A percentile compares a stretch with the other conserved stretches of the same genome.
Conservation (phyloP, 1,140 invertebrate genomes). For the Drosophila busckii region DNA sequence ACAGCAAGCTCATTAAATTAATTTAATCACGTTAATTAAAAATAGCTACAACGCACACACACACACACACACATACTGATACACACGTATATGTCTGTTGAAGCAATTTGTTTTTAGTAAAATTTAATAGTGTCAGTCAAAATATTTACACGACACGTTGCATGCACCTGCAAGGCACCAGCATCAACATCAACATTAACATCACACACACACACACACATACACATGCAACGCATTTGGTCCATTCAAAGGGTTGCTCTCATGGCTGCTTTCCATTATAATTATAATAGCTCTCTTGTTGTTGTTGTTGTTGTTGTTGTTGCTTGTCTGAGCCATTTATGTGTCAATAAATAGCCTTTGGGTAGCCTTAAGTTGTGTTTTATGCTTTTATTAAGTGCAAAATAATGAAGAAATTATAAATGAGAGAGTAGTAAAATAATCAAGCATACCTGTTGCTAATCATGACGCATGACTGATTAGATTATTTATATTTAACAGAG, state of each 20-base stretch:
- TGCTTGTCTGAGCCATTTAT: conserved; percentile 33
- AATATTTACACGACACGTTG: conserved; percentile 61
- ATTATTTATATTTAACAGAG: too few species aligned
- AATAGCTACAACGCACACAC: conserved; percentile 26
- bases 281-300: too few species aligned
- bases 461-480: too few species aligned
- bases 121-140: conserved; percentile 54
- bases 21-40: conserved; percentile 72
- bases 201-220: conserved; percentile 1
- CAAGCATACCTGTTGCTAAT: too few species aligned
- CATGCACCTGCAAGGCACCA: conserved; percentile 39
- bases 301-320: conserved; percentile 22
- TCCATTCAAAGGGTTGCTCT: neutral
- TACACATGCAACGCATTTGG: neutral
- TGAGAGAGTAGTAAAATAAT: too few species aligned
- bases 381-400: conserved; percentile 16
- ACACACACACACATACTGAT: neutral
- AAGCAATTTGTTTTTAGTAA: conserved; percentile 52
- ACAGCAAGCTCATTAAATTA: conserved; percentile 60
- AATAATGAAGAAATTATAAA: too few species aligned
- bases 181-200: neutral
- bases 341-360: conserved; percentile 45
- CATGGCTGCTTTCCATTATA: neutral
- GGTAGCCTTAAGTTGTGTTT: conserved; percentile 12
- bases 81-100: neutral